Evolutionary conservation across 2,113 vertebrate species (phyloP).

Genomic region (Xiphophorus hellerii): DNA sequence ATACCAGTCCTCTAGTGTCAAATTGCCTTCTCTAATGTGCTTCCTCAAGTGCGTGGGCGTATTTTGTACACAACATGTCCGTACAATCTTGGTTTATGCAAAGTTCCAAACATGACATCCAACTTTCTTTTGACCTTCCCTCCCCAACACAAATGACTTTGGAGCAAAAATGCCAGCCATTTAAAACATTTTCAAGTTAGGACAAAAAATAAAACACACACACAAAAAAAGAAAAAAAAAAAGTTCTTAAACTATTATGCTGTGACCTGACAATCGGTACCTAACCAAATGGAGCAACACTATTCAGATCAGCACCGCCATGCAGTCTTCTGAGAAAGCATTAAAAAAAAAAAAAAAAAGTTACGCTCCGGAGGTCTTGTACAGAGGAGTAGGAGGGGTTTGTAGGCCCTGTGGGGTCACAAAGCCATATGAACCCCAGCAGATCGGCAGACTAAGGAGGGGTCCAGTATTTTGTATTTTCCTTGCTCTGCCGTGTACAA

Average conservation of each 20-base stretch:
- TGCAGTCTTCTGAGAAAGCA: background rate
- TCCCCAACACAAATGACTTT: constrained; percentile 2
- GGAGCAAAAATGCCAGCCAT: constrained; percentile 31
- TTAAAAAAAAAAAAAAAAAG: background rate
- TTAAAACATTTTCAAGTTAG: constrained; percentile 26
- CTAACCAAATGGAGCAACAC: background rate
- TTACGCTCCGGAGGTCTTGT: constrained; percentile 25
- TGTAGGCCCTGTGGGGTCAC: constrained; percentile 57
- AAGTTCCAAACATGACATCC: constrained; percentile 61
- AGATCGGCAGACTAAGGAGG: constrained; percentile 53
- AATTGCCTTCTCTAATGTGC: constrained; percentile 42
- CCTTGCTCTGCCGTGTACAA: constrained; percentile 23
- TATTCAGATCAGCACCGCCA: background rate
- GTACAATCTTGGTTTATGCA: constrained; percentile 56
- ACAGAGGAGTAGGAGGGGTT: constrained; percentile 7
- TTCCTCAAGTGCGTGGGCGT: constrained; percentile 50
- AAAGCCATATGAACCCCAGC: constrained; percentile 15
- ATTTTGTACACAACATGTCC: constrained; percentile 54
- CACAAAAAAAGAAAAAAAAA: background rate
- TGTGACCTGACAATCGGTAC: constrained; percentile 26
- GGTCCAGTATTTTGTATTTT: constrained; percentile 14
- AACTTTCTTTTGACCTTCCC: constrained; percentile 7
- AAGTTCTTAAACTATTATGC: constrained; percentile 13
- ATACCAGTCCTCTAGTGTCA: constrained; percentile 43
- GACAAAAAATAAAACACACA: constrained; percentile 11